These are phyloP conservation scores for Lamellibrachia luymesi DNA, from an alignment of 1,140 invertebrate species.

Conservation along the genomic window DNA sequence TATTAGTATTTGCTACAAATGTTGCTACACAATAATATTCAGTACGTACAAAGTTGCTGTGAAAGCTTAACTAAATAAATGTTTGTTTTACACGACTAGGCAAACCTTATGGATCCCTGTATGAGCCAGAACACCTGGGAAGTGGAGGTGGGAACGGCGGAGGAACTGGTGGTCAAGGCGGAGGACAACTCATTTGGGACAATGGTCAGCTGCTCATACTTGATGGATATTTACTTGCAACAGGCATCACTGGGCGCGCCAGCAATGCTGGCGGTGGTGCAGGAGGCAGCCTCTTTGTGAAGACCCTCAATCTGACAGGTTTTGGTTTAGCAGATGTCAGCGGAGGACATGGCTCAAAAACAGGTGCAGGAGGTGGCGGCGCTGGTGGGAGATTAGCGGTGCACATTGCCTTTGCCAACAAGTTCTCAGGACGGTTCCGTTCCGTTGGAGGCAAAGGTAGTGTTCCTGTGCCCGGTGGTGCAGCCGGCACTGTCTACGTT, in stretches of 20 bases:
- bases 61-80: background rate
- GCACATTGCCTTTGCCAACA: conserved; percentile 39
- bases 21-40: no score
- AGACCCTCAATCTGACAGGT: conserved; percentile 45
- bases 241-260: conserved; percentile 34
- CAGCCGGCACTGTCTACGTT: conserved; percentile 43
- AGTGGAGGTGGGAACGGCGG: conserved; percentile 44
- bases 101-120: conserved; percentile 10
- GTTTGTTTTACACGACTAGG: background rate
- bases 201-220: conserved; percentile 39
- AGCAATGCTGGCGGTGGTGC: conserved; percentile 40
- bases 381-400: conserved; percentile 40
- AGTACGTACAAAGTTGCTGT: no score
- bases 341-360: conserved; percentile 31
- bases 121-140: conserved; percentile 24
- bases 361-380: conserved; percentile 37
- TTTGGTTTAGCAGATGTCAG: conserved; percentile 41
- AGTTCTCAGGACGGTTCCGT: conserved; percentile 37
- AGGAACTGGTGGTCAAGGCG: conserved; percentile 39
- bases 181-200: conserved; percentile 40
- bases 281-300: conserved; percentile 39
- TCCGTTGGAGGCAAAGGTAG: conserved; percentile 38
- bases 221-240: conserved; percentile 38
- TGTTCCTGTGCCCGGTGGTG: conserved; percentile 33
- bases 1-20: no score